Conservation (phyloP, 1,140 invertebrate species). For the Chionoecetes opilio region DNA sequence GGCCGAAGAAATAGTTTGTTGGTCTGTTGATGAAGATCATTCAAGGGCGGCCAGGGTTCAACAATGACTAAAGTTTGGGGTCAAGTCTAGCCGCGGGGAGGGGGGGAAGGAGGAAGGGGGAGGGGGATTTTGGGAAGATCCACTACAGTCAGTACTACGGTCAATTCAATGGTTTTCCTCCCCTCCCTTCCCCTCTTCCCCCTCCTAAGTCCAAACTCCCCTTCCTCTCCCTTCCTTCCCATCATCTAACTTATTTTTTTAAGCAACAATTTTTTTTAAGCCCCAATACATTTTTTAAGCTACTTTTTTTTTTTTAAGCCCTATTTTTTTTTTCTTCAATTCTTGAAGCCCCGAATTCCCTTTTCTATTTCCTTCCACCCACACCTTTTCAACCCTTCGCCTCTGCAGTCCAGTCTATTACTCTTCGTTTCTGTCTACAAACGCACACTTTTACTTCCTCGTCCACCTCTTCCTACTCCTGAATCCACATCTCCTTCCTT, state of each 20-base stretch:
- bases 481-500: too few relatives aligned
- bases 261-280: background rate
- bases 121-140: background rate
- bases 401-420: background rate
- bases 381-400: background rate
- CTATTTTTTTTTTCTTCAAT: background rate
- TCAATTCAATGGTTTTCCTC: background rate
- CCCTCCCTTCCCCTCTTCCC: background rate
- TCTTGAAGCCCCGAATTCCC: background rate
- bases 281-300: too few relatives aligned
- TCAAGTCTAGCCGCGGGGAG: too few relatives aligned
- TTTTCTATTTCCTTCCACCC: background rate
- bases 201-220: background rate
- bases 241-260: background rate
- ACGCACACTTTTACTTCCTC: background rate
- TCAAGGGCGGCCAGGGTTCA: background rate
- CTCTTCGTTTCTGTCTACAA: background rate
- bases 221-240: background rate
- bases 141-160: background rate
- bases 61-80: background rate
- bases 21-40: constrained; percentile 18
- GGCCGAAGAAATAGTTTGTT: background rate
- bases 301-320: too few relatives aligned
- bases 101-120: too few relatives aligned
- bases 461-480: background rate